Evolutionary conservation across 2,797 vertebrate genomes (phyloP).

Genomic region (Myotis vivesi): DNA sequence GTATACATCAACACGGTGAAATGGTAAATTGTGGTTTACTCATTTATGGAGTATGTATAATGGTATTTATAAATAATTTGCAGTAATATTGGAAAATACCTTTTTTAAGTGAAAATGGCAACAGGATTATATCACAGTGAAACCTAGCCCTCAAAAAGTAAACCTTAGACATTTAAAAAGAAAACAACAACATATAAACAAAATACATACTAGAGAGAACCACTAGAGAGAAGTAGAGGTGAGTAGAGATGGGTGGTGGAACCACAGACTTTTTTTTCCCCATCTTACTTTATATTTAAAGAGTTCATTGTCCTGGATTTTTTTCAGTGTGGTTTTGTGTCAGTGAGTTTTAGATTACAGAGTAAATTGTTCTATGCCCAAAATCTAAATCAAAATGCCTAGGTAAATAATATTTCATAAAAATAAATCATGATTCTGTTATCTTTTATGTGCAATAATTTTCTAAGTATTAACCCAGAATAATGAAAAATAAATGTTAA

Average conservation of each 20-base stretch:
- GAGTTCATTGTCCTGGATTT: neutral
- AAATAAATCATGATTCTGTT: slow-evolving; percentile 20
- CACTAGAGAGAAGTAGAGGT: neutral
- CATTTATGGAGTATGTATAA: neutral
- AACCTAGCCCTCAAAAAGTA: neutral
- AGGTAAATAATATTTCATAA: neutral
- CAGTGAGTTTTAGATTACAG: slow-evolving; percentile 14
- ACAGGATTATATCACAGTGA: neutral
- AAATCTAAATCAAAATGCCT: slow-evolving; percentile 49
- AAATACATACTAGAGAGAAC: neutral
- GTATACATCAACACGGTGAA: neutral
- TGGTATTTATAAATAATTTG: slow-evolving; percentile 18
- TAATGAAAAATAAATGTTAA: slow-evolving; percentile 29
- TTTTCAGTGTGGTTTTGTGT: slow-evolving; percentile 46
- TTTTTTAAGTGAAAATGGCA: neutral
- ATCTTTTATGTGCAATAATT: neutral
- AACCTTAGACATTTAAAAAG: neutral
- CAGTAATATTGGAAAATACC: neutral
- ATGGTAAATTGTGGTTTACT: neutral
- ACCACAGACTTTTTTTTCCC: neutral
- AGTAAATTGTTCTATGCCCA: slow-evolving; percentile 23
- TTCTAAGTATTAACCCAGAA: slow-evolving; percentile 22
- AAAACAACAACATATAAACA: neutral
- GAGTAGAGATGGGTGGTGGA: neutral
- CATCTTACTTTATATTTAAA: slow-evolving; percentile 25